These are phyloP conservation scores for Isichthys henryi DNA, from an alignment of 2,113 vertebrate species.

Conservation along the genomic window DNA sequence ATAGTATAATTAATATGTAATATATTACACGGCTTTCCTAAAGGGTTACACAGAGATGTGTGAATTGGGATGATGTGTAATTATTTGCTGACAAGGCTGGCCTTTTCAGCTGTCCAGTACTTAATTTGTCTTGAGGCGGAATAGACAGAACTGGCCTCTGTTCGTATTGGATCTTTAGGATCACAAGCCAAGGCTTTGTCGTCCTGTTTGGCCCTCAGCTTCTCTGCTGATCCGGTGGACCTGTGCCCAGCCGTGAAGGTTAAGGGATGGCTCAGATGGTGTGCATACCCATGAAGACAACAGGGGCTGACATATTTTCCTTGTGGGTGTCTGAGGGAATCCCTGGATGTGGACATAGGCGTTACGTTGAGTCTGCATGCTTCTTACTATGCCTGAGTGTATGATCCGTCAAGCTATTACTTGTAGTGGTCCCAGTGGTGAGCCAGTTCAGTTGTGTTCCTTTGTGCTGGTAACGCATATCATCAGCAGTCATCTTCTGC, in stretches of 20 bases:
- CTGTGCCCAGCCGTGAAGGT: background rate
- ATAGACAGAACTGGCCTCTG: background rate
- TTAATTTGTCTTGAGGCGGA: background rate
- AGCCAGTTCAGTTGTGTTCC: background rate
- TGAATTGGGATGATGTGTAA: background rate
- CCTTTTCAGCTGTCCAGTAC: background rate
- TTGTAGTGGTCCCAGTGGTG: background rate
- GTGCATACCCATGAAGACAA: background rate
- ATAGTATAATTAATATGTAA: background rate
- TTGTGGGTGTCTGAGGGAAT: background rate
- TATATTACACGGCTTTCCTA: background rate
- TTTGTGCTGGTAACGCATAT: background rate
- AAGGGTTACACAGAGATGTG: background rate
- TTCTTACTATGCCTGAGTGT: background rate
- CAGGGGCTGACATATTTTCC: background rate
- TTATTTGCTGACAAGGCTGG: background rate
- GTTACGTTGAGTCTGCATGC: background rate
- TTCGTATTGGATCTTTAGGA: background rate
- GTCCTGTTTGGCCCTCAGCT: background rate
- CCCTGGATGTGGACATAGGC: background rate
- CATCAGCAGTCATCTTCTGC: background rate
- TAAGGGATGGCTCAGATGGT: background rate
- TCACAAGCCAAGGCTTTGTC: background rate
- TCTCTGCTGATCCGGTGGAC: background rate
- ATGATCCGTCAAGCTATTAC: background rate